A percentile compares a stretch with the other conserved stretches of the same genome.
Evolutionary conservation across 2,888 invertebrate genomes (phyloP).

Genomic region (Callinectes sapidus): DNA sequence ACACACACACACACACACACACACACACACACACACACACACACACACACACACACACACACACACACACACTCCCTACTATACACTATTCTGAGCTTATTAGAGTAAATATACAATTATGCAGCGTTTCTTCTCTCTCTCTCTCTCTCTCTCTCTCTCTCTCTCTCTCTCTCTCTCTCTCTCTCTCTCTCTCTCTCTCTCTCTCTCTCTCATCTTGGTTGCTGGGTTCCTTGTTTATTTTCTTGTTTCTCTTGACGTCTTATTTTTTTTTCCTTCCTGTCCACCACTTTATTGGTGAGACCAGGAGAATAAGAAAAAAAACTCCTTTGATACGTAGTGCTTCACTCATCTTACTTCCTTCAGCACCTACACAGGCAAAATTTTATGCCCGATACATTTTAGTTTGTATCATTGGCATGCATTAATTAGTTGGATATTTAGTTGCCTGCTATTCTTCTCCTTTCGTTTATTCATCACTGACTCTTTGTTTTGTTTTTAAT

Average conservation of each 20-base stretch:
- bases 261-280: background rate
- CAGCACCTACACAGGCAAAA: background rate
- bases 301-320: background rate
- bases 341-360: background rate
- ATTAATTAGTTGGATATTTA: background rate
- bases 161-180: background rate
- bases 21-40: slow-evolving; percentile 12
- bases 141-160: background rate
- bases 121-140: background rate
- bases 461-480: background rate
- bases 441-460: background rate
- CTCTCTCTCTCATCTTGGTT: background rate
- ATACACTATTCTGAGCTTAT: background rate
- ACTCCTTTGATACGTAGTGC: background rate
- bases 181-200: too few relatives aligned
- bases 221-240: background rate
- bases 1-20: slow-evolving; percentile 1
- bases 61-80: background rate
- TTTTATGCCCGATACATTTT: background rate
- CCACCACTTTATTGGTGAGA: background rate
- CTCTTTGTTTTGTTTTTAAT: background rate
- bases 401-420: background rate
- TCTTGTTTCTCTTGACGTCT: background rate
- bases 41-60: slow-evolving; percentile 1
- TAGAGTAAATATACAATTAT: background rate